Percentiles rank a stretch among this genome's conserved stretches.
These are phyloP conservation scores for Mnemiopsis leidyi DNA, from an alignment of 37 sponge, comb jelly and placozoan species.

Conservation along the genomic window DNA sequence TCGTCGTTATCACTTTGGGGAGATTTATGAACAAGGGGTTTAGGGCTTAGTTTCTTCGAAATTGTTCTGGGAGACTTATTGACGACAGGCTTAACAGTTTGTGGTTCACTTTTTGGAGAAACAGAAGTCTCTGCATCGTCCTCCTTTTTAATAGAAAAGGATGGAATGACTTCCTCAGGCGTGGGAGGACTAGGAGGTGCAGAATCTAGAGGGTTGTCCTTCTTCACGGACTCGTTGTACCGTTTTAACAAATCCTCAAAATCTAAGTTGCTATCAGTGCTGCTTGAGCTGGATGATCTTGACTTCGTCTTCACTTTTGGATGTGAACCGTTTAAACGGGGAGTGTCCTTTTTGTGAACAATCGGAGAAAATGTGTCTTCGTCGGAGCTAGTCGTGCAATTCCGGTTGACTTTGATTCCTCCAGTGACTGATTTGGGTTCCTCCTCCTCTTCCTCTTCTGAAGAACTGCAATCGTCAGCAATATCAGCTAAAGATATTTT, in stretches of 20 bases:
- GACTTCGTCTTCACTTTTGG: neutral
- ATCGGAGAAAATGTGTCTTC: neutral
- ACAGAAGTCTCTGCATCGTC: neutral
- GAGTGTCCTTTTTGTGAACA: neutral
- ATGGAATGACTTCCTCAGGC: neutral
- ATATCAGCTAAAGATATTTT: conserved; percentile 42
- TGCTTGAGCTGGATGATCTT: neutral
- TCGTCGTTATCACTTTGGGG: neutral
- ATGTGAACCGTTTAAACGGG: neutral
- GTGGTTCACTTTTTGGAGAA: too few species aligned
- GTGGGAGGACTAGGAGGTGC: conserved; percentile 55
- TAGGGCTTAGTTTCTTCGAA: neutral
- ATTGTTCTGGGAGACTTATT: neutral
- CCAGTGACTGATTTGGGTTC: neutral
- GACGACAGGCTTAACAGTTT: neutral
- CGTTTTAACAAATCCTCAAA: conserved; percentile 49
- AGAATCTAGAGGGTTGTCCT: neutral
- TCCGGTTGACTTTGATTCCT: conserved; percentile 27
- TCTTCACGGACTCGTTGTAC: neutral
- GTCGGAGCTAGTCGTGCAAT: conserved; percentile 46
- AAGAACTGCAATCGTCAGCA: conserved; percentile 20
- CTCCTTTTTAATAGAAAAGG: neutral
- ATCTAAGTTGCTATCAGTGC: conserved; percentile 3
- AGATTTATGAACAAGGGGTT: too few species aligned
- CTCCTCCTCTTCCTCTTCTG: neutral